A percentile compares a stretch with the other conserved stretches of the same genome.
These are phyloP conservation scores for Lottia gigantea DNA, from an alignment of 2,888 invertebrate genomes.

Conservation along the genomic window DNA sequence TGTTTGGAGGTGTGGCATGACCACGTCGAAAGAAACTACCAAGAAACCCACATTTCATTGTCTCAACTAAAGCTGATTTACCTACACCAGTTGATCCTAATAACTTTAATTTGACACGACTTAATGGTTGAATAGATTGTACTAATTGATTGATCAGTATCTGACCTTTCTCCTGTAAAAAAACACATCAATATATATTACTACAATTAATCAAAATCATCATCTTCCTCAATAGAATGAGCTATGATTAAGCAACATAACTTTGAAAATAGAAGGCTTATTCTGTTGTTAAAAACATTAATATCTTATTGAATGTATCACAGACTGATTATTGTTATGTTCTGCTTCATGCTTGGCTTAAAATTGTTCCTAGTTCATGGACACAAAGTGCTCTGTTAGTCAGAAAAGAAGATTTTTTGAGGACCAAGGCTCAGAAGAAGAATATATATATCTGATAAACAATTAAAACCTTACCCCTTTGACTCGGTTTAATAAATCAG, in stretches of 20 bases:
- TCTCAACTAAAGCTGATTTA: conserved; percentile 78
- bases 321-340: no score
- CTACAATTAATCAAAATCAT: no score
- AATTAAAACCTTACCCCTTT: conserved; percentile 72
- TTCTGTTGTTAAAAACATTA: no score
- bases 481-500: conserved; percentile 76
- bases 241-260: no score
- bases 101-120: conserved; percentile 77
- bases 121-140: conserved; percentile 67
- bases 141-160: conserved; percentile 76
- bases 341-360: no score
- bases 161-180: conserved; percentile 69
- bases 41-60: conserved; percentile 77
- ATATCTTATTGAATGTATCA: no score
- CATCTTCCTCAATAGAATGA: no score
- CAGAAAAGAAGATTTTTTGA: no score
- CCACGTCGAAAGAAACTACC: conserved; percentile 74
- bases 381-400: no score
- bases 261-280: no score
- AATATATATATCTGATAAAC: not conserved
- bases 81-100: conserved; percentile 80
- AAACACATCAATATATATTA: not conserved
- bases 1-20: conserved; percentile 29
- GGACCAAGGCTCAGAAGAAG: no score
- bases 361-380: no score